Conservation (phyloP, 2,113 vertebrate species). For the Glareola pratincola region DNA sequence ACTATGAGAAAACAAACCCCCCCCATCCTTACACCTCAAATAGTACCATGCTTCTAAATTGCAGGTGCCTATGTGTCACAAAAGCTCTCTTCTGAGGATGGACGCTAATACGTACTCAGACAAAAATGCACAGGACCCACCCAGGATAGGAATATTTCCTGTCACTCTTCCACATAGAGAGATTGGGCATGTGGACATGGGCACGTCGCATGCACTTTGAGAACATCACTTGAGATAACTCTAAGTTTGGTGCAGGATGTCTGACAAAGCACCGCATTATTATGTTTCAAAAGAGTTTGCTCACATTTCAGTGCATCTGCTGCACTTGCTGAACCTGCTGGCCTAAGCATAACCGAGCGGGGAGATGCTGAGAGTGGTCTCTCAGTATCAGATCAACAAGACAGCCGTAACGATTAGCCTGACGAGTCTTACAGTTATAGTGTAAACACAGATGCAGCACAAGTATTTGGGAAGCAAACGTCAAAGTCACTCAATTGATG, state of each 20-base stretch:
- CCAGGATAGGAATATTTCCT: background rate
- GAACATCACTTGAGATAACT: background rate
- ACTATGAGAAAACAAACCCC: background rate
- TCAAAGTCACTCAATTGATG: background rate
- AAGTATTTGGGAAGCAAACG: accelerated
- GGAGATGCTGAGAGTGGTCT: background rate
- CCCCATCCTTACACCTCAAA: background rate
- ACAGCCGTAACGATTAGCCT: accelerated
- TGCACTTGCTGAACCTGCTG: background rate
- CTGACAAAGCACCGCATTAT: background rate
- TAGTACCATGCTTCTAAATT: background rate
- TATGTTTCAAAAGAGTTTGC: background rate
- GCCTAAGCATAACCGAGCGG: accelerated
- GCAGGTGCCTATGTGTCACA: background rate
- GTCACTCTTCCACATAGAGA: background rate
- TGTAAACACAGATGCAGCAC: background rate
- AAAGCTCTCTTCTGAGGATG: background rate
- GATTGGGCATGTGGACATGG: background rate
- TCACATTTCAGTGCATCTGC: background rate
- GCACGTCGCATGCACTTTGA: background rate
- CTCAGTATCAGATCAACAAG: background rate
- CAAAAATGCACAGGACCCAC: background rate
- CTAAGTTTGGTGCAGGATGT: background rate
- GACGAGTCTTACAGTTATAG: background rate
- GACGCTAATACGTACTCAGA: background rate